These are phyloP conservation scores for Setophaga petechia DNA, from an alignment of 2,113 vertebrate species.

Conservation along the genomic window DNA sequence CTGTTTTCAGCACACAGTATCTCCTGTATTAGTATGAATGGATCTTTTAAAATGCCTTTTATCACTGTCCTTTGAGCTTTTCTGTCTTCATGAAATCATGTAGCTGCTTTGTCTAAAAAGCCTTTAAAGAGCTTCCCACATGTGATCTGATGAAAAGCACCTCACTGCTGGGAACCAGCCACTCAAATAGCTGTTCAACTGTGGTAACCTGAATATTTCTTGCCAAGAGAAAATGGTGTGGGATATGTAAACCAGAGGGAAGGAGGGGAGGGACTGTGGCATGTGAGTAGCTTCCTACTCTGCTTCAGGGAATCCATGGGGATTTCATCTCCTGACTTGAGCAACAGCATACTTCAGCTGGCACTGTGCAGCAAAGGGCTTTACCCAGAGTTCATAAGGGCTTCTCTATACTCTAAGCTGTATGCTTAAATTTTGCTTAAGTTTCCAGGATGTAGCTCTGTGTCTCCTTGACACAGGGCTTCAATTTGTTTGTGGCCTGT, in stretches of 20 bases:
- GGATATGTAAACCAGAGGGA: not conserved
- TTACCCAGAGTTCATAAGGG: accelerated
- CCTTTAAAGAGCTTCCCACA: not conserved
- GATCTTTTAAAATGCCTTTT: conserved; percentile 9
- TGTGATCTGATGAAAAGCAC: not conserved
- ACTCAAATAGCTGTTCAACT: not conserved
- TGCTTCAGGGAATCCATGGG: not conserved
- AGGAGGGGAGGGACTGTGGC: not conserved
- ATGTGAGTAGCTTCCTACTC: not conserved
- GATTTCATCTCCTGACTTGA: not conserved
- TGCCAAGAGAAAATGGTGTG: not conserved
- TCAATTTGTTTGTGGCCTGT: not conserved
- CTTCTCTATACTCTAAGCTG: not conserved
- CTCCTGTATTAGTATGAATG: not conserved
- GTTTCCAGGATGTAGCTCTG: not conserved
- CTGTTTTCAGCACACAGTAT: not conserved
- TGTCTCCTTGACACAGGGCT: not conserved
- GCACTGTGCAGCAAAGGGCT: not conserved
- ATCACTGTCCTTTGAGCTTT: not conserved
- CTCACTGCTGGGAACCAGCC: not conserved
- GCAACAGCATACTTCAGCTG: not conserved
- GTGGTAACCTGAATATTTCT: not conserved
- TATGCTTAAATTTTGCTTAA: not conserved
- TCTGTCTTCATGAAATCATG: not conserved
- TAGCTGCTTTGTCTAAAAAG: not conserved